Evolutionary conservation across 2,113 vertebrate genomes (phyloP).

Genomic region (Chamaea fasciata): DNA sequence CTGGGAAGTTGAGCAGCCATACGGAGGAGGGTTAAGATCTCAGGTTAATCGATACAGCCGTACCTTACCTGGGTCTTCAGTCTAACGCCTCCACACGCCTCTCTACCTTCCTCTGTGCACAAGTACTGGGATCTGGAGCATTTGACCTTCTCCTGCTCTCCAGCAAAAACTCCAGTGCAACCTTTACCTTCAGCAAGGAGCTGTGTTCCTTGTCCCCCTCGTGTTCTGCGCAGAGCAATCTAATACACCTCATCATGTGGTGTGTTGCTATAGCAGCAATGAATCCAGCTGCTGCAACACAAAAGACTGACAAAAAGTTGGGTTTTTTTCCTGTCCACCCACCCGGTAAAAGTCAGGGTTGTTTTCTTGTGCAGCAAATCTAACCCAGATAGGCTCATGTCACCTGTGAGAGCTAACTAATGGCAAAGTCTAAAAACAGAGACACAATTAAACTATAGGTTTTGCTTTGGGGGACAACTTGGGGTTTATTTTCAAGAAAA

Average conservation of each 20-base stretch:
- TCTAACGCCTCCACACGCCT: slow-evolving; percentile 18
- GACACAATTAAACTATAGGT: not conserved
- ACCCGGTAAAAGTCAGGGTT: slow-evolving; percentile 62
- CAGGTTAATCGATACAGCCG: not conserved
- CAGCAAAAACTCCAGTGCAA: slow-evolving; percentile 73
- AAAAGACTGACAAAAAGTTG: slow-evolving; percentile 84
- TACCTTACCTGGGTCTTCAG: slow-evolving; percentile 71
- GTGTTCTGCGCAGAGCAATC: slow-evolving; percentile 86
- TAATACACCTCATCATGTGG: slow-evolving; percentile 98
- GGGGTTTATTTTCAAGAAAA: not conserved
- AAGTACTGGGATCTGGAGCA: slow-evolving; percentile 32
- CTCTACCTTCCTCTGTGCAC: slow-evolving; percentile 35
- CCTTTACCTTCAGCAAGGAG: slow-evolving; percentile 79
- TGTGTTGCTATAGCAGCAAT: slow-evolving; percentile 91
- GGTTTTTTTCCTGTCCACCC: slow-evolving; percentile 58
- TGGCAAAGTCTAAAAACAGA: not conserved
- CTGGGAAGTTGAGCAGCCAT: slow-evolving; percentile 7
- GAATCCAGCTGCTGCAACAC: slow-evolving; percentile 84
- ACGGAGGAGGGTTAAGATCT: not conserved
- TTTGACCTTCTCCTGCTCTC: slow-evolving; percentile 62
- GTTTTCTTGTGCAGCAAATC: slow-evolving; percentile 54
- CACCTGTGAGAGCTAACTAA: slow-evolving; percentile 39
- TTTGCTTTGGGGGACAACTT: not conserved
- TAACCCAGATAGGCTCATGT: slow-evolving; percentile 39
- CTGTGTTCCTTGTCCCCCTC: slow-evolving; percentile 73